A percentile compares a stretch with the other conserved stretches of the same genome.
These are phyloP conservation scores for Oreochromis spilurus DNA, from an alignment of 2,113 vertebrate species.

Conservation along the genomic window DNA sequence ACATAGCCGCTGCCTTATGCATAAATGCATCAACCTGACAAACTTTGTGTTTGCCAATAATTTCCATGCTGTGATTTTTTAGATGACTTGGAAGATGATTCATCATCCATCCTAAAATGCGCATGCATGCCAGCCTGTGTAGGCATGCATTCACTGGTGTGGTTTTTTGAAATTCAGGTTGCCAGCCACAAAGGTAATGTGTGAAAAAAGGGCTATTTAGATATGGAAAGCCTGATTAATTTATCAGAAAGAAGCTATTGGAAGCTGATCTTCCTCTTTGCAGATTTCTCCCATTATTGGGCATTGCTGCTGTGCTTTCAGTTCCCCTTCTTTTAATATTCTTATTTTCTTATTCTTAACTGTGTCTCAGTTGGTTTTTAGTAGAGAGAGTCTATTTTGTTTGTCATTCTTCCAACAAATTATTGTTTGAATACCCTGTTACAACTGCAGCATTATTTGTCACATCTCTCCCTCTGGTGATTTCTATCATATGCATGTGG, in stretches of 20 bases:
- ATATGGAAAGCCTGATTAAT: neutral
- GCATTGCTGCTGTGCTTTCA: neutral
- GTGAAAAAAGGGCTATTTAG: neutral
- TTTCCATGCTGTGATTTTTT: neutral
- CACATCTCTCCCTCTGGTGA: neutral
- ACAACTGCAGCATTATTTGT: neutral
- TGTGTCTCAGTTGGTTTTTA: neutral
- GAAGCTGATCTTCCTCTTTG: neutral
- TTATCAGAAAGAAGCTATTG: neutral
- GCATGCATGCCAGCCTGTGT: neutral
- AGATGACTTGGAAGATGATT: conserved; percentile 11
- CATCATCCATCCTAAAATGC: neutral
- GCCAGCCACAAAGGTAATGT: neutral
- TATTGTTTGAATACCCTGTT: neutral
- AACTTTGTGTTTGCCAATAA: neutral
- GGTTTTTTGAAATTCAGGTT: neutral
- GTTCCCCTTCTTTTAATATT: neutral
- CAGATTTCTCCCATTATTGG: neutral
- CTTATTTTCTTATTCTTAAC: neutral
- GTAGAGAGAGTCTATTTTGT: neutral
- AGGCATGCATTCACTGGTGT: neutral
- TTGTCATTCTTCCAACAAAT: neutral
- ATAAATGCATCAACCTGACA: neutral
- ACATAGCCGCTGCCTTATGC: neutral
- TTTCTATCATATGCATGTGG: neutral